These are phyloP conservation scores for Aphelenchoides besseyi DNA, from an alignment of 1,140 invertebrate species.

Conservation along the genomic window DNA sequence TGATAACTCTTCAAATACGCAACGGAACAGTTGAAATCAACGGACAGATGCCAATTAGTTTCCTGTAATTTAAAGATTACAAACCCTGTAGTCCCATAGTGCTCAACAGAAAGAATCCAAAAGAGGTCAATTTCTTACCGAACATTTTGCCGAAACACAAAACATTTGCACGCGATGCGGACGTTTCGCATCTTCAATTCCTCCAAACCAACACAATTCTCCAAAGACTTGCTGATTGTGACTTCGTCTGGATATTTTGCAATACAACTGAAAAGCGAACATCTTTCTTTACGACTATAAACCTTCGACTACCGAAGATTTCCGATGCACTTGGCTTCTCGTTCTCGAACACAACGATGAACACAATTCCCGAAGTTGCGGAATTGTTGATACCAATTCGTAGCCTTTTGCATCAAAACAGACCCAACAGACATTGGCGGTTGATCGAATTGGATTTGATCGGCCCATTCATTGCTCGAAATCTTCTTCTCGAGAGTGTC, in stretches of 20 bases:
- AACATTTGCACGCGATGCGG: background rate
- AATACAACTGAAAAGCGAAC: background rate
- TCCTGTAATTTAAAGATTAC: too few relatives aligned
- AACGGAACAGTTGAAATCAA: background rate
- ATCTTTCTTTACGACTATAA: background rate
- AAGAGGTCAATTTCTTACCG: background rate
- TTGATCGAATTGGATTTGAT: conserved; percentile 1
- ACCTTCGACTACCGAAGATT: background rate
- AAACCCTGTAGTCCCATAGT: too few relatives aligned
- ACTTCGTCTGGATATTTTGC: background rate
- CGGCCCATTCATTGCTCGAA: background rate
- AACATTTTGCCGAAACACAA: background rate
- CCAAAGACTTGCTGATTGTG: background rate
- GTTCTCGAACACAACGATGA: background rate
- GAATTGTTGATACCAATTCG: background rate
- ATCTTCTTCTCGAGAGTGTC: background rate
- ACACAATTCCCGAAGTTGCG: background rate
- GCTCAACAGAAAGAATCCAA: too few relatives aligned
- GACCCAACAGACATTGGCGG: background rate
- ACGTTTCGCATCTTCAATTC: background rate
- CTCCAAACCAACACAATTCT: background rate
- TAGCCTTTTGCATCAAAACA: background rate
- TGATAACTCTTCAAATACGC: background rate
- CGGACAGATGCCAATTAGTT: background rate
- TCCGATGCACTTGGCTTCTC: background rate